phyloP scores from a whole-genome alignment of 2,797 vertebrate species.

The Anas bernieri region DNA sequence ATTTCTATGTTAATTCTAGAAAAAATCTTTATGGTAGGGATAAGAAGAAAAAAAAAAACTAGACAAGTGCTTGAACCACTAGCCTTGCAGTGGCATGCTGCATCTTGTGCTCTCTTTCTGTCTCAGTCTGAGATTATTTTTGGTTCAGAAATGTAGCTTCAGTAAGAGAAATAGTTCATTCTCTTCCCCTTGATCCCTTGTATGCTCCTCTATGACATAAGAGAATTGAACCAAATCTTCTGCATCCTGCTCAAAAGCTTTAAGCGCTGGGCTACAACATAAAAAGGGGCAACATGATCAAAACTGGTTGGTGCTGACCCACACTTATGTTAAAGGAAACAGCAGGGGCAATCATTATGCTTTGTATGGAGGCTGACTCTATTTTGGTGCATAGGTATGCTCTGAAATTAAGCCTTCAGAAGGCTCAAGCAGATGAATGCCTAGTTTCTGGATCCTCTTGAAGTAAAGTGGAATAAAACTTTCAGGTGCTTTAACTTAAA shows the following conservation, averaged over 20 bases:
- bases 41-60: background rate
- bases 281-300: background rate
- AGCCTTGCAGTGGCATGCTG: background rate
- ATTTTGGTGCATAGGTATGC: background rate
- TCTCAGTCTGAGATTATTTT: background rate
- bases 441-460: background rate
- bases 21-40: background rate
- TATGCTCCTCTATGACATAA: background rate
- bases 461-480: constrained; percentile 10
- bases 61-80: background rate
- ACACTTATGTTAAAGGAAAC: background rate
- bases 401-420: constrained; percentile 21
- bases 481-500: background rate
- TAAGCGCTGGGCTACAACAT: background rate
- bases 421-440: background rate
- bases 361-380: background rate
- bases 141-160: background rate
- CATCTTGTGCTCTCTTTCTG: background rate
- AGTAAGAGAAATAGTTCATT: background rate
- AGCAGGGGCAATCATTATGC: background rate
- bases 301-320: background rate
- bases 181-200: background rate
- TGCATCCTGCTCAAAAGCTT: background rate
- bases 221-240: background rate
- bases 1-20: background rate